Percentiles rank a stretch among this genome's conserved stretches.
Evolutionary conservation across 2,113 vertebrate species (phyloP).

Genomic region (Procavia capensis): DNA sequence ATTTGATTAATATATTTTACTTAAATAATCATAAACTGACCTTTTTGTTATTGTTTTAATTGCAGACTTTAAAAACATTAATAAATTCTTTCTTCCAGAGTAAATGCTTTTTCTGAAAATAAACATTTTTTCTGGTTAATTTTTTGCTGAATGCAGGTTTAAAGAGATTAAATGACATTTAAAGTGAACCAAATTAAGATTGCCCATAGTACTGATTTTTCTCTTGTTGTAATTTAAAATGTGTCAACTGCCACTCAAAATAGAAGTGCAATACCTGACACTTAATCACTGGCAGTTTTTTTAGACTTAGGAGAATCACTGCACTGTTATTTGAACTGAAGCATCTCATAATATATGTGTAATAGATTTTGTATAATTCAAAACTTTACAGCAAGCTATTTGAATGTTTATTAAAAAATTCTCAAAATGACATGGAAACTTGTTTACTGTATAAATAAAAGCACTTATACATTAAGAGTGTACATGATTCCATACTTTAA

Average conservation of each 20-base stretch:
- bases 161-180: conserved; percentile 69
- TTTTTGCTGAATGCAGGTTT: conserved; percentile 76
- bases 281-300: conserved; percentile 78
- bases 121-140: conserved; percentile 60
- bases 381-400: conserved; percentile 90
- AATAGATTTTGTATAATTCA: conserved; percentile 92
- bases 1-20: conserved; percentile 52
- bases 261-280: conserved; percentile 69
- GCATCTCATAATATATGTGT: conserved; percentile 85
- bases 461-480: conserved; percentile 77
- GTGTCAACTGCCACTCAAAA: conserved; percentile 68
- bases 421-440: conserved; percentile 82
- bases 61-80: conserved; percentile 56
- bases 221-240: conserved; percentile 71
- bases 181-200: conserved; percentile 78
- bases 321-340: conserved; percentile 89
- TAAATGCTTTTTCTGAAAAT: conserved; percentile 70
- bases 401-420: conserved; percentile 90
- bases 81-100: conserved; percentile 58
- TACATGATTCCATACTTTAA: conserved; percentile 77
- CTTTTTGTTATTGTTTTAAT: conserved; percentile 65
- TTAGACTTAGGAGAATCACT: conserved; percentile 87
- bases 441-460: conserved; percentile 84
- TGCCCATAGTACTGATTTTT: conserved; percentile 38
- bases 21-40: conserved; percentile 46